A percentile compares a stretch with the other conserved stretches of the same genome.
These are phyloP conservation scores for Zophobas atratus DNA, from an alignment of 1,140 invertebrate genomes.

Conservation along the genomic window DNA sequence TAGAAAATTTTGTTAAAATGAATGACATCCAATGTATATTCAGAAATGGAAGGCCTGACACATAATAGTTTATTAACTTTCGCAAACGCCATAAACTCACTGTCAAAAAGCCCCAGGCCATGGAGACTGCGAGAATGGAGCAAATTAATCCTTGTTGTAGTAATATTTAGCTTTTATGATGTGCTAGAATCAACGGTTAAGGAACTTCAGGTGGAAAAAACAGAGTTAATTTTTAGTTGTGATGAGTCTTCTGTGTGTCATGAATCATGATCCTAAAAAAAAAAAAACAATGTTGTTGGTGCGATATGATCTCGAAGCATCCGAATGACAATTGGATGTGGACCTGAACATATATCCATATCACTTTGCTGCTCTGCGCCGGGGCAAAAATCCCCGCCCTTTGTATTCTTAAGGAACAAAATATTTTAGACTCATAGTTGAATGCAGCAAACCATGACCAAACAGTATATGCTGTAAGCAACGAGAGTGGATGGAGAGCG, in stretches of 20 bases:
- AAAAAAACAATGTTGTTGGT: background rate
- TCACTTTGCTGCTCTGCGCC: background rate
- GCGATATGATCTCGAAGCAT: background rate
- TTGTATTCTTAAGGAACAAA: background rate
- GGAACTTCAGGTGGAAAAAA: background rate
- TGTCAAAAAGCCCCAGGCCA: background rate
- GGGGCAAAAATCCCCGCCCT: background rate
- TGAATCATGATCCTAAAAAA: background rate
- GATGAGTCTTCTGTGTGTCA: constrained; percentile 2
- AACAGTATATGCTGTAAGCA: background rate
- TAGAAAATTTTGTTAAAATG: constrained; percentile 4
- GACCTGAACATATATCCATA: background rate
- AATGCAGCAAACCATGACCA: background rate
- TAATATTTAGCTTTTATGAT: constrained; percentile 15
- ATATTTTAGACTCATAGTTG: background rate
- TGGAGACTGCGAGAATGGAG: constrained; percentile 1
- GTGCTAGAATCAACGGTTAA: background rate
- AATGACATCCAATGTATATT: background rate
- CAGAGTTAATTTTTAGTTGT: constrained; percentile 13
- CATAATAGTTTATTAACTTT: constrained; percentile 5
- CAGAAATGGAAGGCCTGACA: background rate
- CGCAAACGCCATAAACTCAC: background rate
- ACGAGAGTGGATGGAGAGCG: background rate
- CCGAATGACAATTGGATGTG: background rate
- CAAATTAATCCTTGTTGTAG: background rate